Percentiles rank a stretch among this genome's conserved stretches.
Conservation (phyloP, 2,113 vertebrate species). For the Epinephelus cyanopodus region DNA sequence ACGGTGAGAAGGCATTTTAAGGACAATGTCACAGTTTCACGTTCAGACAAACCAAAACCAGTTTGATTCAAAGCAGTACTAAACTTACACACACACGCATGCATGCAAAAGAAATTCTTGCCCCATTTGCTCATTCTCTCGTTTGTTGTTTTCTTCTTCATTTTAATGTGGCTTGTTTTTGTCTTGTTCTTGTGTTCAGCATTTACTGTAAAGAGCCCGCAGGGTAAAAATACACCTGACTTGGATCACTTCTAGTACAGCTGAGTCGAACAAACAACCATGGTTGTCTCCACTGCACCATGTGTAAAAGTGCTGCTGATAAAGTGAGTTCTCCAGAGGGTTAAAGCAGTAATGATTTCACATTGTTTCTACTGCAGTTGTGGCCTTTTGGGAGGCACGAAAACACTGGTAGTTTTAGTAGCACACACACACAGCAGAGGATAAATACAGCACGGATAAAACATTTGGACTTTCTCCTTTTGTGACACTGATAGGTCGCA, state of each 20-base stretch:
- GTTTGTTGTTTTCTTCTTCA: slow-evolving; percentile 21
- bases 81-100: not conserved
- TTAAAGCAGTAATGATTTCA: not conserved
- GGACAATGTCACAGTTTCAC: slow-evolving; percentile 58
- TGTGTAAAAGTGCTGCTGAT: no score
- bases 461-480: not conserved
- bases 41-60: slow-evolving; percentile 47
- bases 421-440: not conserved
- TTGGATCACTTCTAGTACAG: slow-evolving; percentile 16
- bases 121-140: not conserved
- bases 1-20: slow-evolving; percentile 40
- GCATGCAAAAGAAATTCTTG: slow-evolving; percentile 5
- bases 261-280: slow-evolving; percentile 1
- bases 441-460: not conserved
- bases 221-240: slow-evolving; percentile 6
- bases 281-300: no score
- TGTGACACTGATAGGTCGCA: not conserved
- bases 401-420: not conserved
- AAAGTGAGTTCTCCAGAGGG: no score
- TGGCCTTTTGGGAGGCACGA: not conserved
- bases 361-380: not conserved
- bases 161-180: slow-evolving; percentile 34
- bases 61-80: slow-evolving; percentile 54
- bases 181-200: not conserved
- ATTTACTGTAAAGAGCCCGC: slow-evolving; percentile 34